phyloP scores from a whole-genome alignment of 2,888 invertebrate genomes.

The Drosophila longiperda region DNA sequence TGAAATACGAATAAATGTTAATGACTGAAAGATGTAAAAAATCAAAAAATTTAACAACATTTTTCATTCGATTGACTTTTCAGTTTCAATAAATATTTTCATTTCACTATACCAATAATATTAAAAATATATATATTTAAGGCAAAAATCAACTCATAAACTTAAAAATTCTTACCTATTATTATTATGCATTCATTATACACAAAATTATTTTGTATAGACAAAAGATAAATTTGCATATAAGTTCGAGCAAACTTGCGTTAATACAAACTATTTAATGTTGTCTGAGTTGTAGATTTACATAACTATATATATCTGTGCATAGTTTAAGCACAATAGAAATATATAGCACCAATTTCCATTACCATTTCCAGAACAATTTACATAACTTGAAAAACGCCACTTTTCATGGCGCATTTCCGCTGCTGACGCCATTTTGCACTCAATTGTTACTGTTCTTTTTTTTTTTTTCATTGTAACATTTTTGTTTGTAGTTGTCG shows the following conservation, averaged over 20 bases:
- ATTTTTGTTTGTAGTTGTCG: slow-evolving; percentile 23
- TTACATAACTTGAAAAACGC: slow-evolving; percentile 12
- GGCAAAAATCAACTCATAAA: neutral
- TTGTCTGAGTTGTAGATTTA: neutral
- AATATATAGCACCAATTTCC: slow-evolving; percentile 4
- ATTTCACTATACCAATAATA: neutral
- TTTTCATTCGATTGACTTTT: neutral
- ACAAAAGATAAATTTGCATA: neutral
- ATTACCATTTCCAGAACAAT: neutral
- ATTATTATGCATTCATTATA: no score
- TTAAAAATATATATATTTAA: neutral
- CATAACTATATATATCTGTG: neutral
- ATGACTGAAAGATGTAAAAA: no score
- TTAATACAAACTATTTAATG: neutral
- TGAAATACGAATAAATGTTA: no score
- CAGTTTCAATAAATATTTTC: neutral
- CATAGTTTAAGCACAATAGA: neutral
- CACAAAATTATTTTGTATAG: neutral
- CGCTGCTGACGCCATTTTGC: slow-evolving; percentile 51
- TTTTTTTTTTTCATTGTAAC: slow-evolving; percentile 13
- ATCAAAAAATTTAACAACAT: neutral
- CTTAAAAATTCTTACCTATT: neutral
- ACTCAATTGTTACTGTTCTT: slow-evolving; percentile 31
- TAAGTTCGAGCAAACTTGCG: neutral
- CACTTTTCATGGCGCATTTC: slow-evolving; percentile 51